Conservation (phyloP, 2,113 vertebrate species). For the Triplophysa tibetana region DNA sequence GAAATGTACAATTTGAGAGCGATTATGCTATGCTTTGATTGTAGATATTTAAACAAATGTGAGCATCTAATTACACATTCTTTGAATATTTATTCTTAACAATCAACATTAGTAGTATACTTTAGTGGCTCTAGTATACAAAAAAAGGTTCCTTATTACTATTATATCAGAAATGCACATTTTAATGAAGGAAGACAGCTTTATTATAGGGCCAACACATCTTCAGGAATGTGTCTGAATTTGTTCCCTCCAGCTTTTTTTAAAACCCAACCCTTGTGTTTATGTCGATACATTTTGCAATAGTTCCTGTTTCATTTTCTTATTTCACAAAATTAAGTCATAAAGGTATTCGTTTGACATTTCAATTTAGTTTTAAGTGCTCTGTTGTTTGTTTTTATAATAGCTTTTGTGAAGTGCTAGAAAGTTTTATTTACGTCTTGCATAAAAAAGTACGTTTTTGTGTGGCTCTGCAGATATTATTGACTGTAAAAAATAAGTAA, state of each 20-base stretch:
- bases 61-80: constrained; percentile 1
- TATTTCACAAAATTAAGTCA: too few relatives aligned
- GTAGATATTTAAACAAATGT: neutral
- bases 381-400: too few relatives aligned
- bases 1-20: neutral
- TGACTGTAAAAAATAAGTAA: too few relatives aligned
- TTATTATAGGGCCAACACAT: neutral
- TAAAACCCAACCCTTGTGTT: neutral
- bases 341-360: too few relatives aligned
- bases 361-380: too few relatives aligned
- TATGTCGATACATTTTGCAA: neutral
- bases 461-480: too few relatives aligned
- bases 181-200: constrained; percentile 36
- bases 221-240: neutral
- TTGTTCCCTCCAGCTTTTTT: neutral
- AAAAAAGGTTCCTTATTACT: neutral
- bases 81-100: neutral
- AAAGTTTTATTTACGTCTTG: too few relatives aligned
- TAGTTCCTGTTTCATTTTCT: too few relatives aligned
- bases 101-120: neutral
- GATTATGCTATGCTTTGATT: neutral
- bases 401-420: too few relatives aligned
- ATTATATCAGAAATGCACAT: constrained; percentile 4
- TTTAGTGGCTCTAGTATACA: too few relatives aligned
- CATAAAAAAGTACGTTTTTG: neutral